Evolutionary conservation across 2,888 invertebrate genomes (phyloP).

Genomic region (Cataglyphis albicans): DNA sequence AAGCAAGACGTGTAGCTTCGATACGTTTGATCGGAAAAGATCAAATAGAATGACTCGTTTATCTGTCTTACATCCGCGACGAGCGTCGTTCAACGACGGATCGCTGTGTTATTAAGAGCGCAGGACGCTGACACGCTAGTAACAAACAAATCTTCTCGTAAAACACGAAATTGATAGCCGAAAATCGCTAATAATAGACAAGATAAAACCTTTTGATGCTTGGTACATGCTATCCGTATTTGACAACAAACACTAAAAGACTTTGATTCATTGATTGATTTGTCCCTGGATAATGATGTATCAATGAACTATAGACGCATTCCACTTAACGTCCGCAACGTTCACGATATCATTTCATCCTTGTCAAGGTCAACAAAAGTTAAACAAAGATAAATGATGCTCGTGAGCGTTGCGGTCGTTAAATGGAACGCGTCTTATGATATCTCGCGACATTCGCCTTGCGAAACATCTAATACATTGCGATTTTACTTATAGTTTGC

Average conservation of each 20-base stretch:
- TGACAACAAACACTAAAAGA: not conserved
- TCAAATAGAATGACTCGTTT: constrained; percentile 24
- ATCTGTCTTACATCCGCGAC: constrained; percentile 20
- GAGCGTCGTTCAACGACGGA: constrained; percentile 25
- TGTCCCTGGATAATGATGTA: not conserved
- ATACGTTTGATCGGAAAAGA: constrained; percentile 6
- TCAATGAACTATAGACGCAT: not conserved
- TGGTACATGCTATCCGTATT: constrained; percentile 12
- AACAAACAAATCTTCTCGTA: constrained; percentile 29
- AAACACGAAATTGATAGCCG: constrained; percentile 27
- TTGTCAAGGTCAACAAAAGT: too few relatives aligned
- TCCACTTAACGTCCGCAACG: too few relatives aligned
- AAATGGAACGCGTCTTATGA: not conserved
- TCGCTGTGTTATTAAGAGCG: constrained; percentile 45
- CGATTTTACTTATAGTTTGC: not conserved
- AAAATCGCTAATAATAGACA: constrained; percentile 22
- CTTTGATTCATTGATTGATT: not conserved
- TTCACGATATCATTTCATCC: too few relatives aligned
- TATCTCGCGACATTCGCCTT: not conserved
- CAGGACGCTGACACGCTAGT: constrained; percentile 48
- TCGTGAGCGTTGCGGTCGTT: too few relatives aligned
- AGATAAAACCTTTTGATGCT: constrained; percentile 33
- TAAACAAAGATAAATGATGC: too few relatives aligned
- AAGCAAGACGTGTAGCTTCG: constrained; percentile 20
- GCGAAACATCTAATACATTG: not conserved